phyloP scores from a whole-genome alignment of 2,113 vertebrate species.

The Ardeotis arabs region DNA sequence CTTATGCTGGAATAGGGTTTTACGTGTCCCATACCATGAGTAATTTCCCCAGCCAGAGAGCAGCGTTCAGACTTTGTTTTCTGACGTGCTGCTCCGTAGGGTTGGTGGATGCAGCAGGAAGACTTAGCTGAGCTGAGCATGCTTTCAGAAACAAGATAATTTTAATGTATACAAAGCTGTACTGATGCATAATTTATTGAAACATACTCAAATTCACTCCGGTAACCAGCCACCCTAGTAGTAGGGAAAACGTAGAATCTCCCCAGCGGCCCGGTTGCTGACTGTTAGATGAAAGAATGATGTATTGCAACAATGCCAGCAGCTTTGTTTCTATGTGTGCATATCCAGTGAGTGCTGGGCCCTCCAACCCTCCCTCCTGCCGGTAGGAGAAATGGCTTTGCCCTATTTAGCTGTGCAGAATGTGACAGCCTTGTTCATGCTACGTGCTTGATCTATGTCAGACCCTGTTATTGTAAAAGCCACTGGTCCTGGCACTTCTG shows the following conservation, averaged over 20 bases:
- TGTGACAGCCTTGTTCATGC: conserved; percentile 55
- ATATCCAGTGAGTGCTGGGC: conserved; percentile 72
- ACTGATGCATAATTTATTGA: conserved; percentile 47
- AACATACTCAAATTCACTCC: conserved; percentile 77
- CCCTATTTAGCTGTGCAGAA: conserved; percentile 65
- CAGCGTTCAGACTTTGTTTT: not conserved
- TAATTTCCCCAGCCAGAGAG: not conserved
- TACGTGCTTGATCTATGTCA: conserved; percentile 28
- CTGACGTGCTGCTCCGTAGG: not conserved
- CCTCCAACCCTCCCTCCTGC: conserved; percentile 70
- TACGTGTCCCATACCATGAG: not conserved
- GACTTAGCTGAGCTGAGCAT: not conserved
- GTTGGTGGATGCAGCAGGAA: not conserved
- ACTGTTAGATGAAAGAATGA: conserved; percentile 66
- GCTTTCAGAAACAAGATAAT: conserved; percentile 1
- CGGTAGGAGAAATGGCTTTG: conserved; percentile 72
- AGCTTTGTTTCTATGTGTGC: conserved; percentile 76
- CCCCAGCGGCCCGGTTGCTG: conserved; percentile 70
- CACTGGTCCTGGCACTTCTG: conserved; percentile 18
- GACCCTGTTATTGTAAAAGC: not conserved
- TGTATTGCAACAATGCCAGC: conserved; percentile 69
- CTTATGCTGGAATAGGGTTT: not conserved
- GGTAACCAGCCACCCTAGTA: conserved; percentile 72
- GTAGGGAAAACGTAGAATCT: conserved; percentile 75
- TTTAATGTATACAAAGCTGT: conserved; percentile 85